Evolutionary conservation across 2,113 vertebrate genomes (phyloP).

Genomic region (Poeciliopsis turrubarensis): DNA sequence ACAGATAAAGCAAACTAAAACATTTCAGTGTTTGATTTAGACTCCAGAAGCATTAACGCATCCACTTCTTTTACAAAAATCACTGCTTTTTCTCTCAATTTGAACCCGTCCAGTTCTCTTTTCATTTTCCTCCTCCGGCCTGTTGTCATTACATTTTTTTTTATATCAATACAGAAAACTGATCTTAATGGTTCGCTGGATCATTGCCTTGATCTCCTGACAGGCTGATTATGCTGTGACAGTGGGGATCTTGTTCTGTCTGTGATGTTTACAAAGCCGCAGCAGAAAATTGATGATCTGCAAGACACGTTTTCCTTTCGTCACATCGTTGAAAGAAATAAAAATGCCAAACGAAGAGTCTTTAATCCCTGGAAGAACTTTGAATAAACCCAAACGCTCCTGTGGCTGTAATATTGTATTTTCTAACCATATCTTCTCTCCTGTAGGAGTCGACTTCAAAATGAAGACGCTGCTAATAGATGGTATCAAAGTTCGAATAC

Average conservation of each 20-base stretch:
- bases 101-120: neutral
- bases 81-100: too few species aligned
- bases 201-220: constrained; percentile 36
- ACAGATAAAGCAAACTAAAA: too few species aligned
- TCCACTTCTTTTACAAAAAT: too few species aligned
- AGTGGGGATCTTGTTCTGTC: constrained; percentile 16
- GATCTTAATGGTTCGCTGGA: constrained; percentile 8
- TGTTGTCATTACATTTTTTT: neutral
- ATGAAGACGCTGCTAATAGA: constrained; percentile 85
- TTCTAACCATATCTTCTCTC: constrained; percentile 27
- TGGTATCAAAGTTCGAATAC: constrained; percentile 85
- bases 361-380: neutral
- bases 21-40: too few species aligned
- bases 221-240: constrained; percentile 24
- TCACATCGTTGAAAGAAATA: neutral
- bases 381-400: neutral
- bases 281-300: constrained; percentile 8
- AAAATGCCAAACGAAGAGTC: too few species aligned
- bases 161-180: constrained; percentile 29
- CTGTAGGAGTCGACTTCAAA: constrained; percentile 84
- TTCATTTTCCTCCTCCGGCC: neutral
- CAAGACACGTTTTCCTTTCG: constrained; percentile 18
- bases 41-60: too few species aligned
- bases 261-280: constrained; percentile 42
- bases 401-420: neutral